These are phyloP conservation scores for Eulemur macaco DNA, from an alignment of 2,113 vertebrate species.

Conservation along the genomic window DNA sequence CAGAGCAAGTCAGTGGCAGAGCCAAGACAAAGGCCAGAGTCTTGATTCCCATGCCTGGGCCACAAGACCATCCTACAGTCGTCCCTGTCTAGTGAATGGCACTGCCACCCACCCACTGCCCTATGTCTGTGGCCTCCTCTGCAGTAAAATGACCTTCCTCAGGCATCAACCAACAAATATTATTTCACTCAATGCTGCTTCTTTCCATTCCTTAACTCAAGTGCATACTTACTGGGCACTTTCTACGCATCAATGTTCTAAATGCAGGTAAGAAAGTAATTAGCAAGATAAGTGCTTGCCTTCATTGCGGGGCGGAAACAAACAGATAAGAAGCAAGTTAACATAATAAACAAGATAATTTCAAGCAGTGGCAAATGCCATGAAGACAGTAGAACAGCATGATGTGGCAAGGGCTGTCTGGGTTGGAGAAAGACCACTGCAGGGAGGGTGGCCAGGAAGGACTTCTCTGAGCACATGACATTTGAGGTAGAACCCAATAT, in stretches of 20 bases:
- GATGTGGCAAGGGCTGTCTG: not conserved
- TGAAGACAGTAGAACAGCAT: not conserved
- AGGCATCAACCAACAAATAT: not conserved
- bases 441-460: not conserved
- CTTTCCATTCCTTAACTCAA: not conserved
- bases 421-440: not conserved
- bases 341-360: not conserved
- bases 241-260: not conserved
- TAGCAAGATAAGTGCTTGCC: not conserved
- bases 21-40: not conserved
- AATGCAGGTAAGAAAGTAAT: not conserved
- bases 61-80: not conserved
- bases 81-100: not conserved
- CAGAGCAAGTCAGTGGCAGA: not conserved
- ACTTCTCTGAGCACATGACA: not conserved
- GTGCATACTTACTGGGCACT: not conserved
- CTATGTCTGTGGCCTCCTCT: not conserved
- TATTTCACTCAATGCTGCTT: not conserved
- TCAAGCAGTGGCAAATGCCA: not conserved
- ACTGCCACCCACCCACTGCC: not conserved
- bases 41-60: not conserved
- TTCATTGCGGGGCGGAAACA: not conserved
- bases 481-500: not conserved
- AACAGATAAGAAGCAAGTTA: not conserved
- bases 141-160: not conserved